Conservation (phyloP, 2,113 vertebrate genomes). For the Murina feae region DNA sequence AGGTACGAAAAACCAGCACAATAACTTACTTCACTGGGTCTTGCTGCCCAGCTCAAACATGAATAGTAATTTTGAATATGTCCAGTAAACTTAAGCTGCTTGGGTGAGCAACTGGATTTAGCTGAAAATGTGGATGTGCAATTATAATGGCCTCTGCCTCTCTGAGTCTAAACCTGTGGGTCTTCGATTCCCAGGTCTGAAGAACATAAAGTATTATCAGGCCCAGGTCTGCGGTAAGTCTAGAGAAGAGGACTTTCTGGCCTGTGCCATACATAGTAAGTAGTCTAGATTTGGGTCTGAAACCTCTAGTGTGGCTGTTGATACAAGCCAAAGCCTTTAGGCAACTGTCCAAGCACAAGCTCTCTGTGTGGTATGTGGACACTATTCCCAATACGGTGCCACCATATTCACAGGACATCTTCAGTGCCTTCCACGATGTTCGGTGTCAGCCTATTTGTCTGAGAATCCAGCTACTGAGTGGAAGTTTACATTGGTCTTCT, state of each 20-base stretch:
- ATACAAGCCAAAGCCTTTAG: not conserved
- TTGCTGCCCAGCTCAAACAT: not conserved
- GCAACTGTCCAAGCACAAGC: not conserved
- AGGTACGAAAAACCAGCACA: not conserved
- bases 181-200: not conserved
- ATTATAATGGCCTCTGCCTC: not conserved
- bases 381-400: not conserved
- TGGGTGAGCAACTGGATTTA: not conserved
- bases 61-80: not conserved
- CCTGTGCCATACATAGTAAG: not conserved
- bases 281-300: not conserved
- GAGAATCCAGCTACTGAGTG: slow-evolving; percentile 69
- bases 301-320: not conserved
- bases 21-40: not conserved
- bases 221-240: not conserved
- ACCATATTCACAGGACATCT: not conserved
- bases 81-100: not conserved
- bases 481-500: slow-evolving; percentile 81
- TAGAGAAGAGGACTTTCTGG: not conserved
- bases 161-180: not conserved
- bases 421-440: not conserved
- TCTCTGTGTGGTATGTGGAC: not conserved
- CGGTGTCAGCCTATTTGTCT: slow-evolving; percentile 62
- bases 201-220: not conserved
- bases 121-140: not conserved